Conservation (phyloP, 2,888 invertebrate species). For the Stenotaenia linearis region DNA sequence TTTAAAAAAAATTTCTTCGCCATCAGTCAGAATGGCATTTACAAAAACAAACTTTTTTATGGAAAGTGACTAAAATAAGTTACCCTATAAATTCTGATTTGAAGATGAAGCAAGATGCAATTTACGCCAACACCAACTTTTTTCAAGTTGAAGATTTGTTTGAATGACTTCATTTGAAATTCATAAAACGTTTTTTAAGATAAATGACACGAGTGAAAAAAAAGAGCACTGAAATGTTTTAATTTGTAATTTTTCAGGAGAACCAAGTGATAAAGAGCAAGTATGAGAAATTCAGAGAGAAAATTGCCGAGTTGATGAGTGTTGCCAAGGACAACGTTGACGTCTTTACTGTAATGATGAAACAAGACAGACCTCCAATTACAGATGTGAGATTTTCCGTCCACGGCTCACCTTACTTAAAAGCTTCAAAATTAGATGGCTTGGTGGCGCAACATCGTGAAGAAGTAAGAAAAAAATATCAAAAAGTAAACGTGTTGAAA, state of each 20-base stretch:
- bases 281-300: conserved; percentile 80
- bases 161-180: neutral
- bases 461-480: conserved; percentile 56
- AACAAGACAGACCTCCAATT: conserved; percentile 70
- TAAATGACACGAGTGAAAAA: neutral
- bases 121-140: neutral
- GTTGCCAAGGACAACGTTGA: conserved; percentile 86
- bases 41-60: neutral
- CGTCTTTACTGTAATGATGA: conserved; percentile 89
- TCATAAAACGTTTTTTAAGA: neutral
- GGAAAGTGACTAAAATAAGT: neutral
- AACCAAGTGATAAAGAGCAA: conserved; percentile 79
- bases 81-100: neutral
- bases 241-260: conserved; percentile 49
- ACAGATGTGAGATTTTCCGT: conserved; percentile 92
- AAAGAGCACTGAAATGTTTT: neutral
- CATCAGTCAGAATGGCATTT: neutral
- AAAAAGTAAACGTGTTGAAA: too few relatives aligned
- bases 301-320: conserved; percentile 74
- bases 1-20: too few relatives aligned
- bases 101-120: neutral
- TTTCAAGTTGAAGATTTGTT: neutral
- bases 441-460: conserved; percentile 87
- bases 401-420: conserved; percentile 92
- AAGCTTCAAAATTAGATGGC: conserved; percentile 88